phyloP scores from a whole-genome alignment of 2,797 vertebrate genomes.

The Chromis chromis region DNA sequence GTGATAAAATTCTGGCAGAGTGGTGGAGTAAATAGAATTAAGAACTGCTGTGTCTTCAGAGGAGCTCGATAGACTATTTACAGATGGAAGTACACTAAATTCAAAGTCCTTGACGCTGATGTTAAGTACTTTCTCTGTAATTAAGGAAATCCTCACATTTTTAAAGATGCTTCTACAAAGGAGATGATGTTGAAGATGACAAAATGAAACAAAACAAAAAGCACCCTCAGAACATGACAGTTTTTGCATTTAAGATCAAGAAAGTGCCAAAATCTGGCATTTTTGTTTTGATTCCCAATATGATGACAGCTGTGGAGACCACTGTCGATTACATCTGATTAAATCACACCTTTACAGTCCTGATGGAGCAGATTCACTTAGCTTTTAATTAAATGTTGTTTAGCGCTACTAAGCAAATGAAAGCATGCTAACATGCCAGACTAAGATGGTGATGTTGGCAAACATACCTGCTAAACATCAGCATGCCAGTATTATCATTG shows the following conservation, averaged over 20 bases:
- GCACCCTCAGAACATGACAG: background rate
- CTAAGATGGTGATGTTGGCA: constrained; percentile 2
- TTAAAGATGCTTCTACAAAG: background rate
- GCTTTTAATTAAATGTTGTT: constrained; percentile 9
- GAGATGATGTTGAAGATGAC: background rate
- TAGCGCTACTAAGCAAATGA: constrained; percentile 7
- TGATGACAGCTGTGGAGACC: background rate
- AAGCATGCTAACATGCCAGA: background rate
- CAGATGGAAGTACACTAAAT: constrained; percentile 1
- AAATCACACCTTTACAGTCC: constrained; percentile 4
- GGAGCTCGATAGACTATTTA: background rate
- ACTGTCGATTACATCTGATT: constrained; percentile 6
- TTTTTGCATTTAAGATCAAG: background rate
- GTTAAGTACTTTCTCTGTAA: background rate
- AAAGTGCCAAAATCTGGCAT: background rate
- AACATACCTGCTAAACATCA: constrained; percentile 12
- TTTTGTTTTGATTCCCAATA: constrained; percentile 5
- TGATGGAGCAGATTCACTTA: constrained; percentile 4
- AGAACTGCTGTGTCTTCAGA: background rate
- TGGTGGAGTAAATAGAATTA: background rate
- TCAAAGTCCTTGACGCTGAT: background rate
- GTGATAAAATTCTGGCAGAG: background rate
- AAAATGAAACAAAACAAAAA: background rate
- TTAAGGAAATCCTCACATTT: background rate
- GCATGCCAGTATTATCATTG: constrained; percentile 11